Evolutionary conservation across 2,113 vertebrate genomes (phyloP).

Genomic region (Perognathus longimembris): DNA sequence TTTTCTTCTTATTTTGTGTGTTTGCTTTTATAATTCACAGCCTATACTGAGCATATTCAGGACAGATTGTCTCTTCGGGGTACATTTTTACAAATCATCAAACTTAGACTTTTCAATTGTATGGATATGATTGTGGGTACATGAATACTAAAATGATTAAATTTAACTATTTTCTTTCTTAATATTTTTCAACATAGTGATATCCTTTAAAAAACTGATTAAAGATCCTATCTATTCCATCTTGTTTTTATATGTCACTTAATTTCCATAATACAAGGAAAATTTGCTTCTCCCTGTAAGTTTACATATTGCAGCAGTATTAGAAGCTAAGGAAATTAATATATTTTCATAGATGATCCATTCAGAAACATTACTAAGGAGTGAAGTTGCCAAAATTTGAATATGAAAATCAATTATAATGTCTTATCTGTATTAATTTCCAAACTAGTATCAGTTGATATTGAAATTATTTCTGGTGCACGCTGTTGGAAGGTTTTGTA

Average conservation of each 20-base stretch:
- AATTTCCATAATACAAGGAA: neutral
- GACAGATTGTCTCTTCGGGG: neutral
- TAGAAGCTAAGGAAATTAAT: neutral
- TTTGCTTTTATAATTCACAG: no score
- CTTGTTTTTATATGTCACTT: neutral
- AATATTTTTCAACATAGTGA: no score
- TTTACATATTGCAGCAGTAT: neutral
- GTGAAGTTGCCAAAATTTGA: neutral
- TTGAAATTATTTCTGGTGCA: neutral
- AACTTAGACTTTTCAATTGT: neutral
- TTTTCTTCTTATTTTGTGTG: neutral
- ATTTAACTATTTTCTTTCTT: no score
- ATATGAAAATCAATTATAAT: neutral
- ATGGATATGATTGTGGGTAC: neutral
- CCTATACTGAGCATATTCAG: neutral
- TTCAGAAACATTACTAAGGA: neutral
- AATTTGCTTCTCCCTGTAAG: neutral
- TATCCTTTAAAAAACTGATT: no score
- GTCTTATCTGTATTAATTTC: neutral
- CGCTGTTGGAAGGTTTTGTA: neutral
- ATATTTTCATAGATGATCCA: neutral
- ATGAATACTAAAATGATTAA: neutral
- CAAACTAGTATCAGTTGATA: neutral
- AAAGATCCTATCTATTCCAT: neutral
- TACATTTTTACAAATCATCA: neutral